Evolutionary conservation across 2,797 vertebrate species (phyloP).

Genomic region (Arrhamphus sclerolepis): DNA sequence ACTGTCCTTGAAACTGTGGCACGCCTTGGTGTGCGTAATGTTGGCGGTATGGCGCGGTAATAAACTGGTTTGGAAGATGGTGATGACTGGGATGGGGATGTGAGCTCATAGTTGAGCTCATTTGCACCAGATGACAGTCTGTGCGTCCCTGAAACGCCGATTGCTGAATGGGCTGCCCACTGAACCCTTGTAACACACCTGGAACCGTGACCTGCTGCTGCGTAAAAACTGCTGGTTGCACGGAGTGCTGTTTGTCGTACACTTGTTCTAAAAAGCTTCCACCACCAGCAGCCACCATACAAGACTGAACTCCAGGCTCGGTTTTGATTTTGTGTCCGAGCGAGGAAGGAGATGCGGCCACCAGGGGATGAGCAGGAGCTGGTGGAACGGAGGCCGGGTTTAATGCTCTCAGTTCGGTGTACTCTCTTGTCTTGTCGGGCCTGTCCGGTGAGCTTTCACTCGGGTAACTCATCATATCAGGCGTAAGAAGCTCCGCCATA

Average conservation of each 20-base stretch:
- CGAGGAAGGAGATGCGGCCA: slow-evolving; percentile 56
- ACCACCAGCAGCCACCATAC: slow-evolving; percentile 79
- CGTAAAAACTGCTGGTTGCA: slow-evolving; percentile 60
- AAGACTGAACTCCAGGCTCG: slow-evolving; percentile 83
- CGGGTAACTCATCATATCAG: slow-evolving; percentile 74
- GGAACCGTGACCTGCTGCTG: slow-evolving; percentile 59
- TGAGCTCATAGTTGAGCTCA: slow-evolving; percentile 41
- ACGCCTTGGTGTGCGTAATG: slow-evolving; percentile 67
- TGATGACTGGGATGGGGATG: slow-evolving; percentile 38
- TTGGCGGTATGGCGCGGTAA: slow-evolving; percentile 63
- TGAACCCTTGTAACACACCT: slow-evolving; percentile 44
- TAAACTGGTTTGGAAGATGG: slow-evolving; percentile 64
- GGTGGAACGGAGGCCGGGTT: slow-evolving; percentile 36
- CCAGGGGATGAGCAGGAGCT: slow-evolving; percentile 48
- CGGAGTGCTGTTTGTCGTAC: slow-evolving; percentile 74
- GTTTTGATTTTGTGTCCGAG: slow-evolving; percentile 86
- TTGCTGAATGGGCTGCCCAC: slow-evolving; percentile 58
- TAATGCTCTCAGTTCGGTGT: slow-evolving; percentile 84
- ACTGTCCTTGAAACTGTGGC: slow-evolving; percentile 85
- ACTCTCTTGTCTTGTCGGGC: slow-evolving; percentile 75
- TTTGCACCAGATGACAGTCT: slow-evolving; percentile 66
- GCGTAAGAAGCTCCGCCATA: slow-evolving; percentile 88
- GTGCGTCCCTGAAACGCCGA: slow-evolving; percentile 44
- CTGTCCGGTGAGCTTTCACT: slow-evolving; percentile 62
- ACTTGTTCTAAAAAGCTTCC: slow-evolving; percentile 76